Percentiles rank a stretch among this genome's conserved stretches.
Conservation (phyloP, 2,888 invertebrate genomes). For the Caenorhabditis sp. region DNA sequence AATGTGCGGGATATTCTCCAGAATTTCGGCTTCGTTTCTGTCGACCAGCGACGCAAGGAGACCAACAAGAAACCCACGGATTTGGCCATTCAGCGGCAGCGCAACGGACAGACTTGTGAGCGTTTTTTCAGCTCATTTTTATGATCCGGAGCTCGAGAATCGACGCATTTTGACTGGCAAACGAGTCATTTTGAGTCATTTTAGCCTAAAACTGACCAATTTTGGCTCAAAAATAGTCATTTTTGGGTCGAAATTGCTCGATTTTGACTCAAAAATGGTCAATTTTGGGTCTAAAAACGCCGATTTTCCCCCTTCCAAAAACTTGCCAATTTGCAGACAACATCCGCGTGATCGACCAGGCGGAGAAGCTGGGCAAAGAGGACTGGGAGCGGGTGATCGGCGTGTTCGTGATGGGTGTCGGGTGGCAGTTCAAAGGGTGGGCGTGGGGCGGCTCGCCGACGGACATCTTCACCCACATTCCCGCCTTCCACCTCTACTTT, state of each 20-base stretch:
- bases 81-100: conserved; percentile 54
- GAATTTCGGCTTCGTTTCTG: conserved; percentile 41
- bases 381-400: conserved; percentile 99
- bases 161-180: neutral
- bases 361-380: conserved; percentile 91
- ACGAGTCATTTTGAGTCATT: neutral
- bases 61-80: conserved; percentile 55
- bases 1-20: conserved; percentile 94
- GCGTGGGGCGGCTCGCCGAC: conserved; percentile 98
- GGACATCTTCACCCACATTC: conserved; percentile 97
- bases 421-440: conserved; percentile 99
- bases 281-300: too few relatives aligned
- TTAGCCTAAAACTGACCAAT: too few relatives aligned
- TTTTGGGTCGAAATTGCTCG: too few relatives aligned
- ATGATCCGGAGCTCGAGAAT: too few relatives aligned
- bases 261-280: neutral
- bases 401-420: conserved; percentile 95
- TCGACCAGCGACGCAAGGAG: conserved; percentile 45
- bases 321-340: conserved; percentile 91
- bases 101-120: conserved; percentile 60
- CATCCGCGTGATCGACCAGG: conserved; percentile 96
- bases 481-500: conserved; percentile 97
- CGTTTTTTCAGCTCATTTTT: too few relatives aligned
- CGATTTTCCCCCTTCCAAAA: neutral
- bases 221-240: conserved; percentile 84